Base-by-base conservation (phyloP, 2,113 vertebrate genomes). In the Cercopithecus mona region DNA sequence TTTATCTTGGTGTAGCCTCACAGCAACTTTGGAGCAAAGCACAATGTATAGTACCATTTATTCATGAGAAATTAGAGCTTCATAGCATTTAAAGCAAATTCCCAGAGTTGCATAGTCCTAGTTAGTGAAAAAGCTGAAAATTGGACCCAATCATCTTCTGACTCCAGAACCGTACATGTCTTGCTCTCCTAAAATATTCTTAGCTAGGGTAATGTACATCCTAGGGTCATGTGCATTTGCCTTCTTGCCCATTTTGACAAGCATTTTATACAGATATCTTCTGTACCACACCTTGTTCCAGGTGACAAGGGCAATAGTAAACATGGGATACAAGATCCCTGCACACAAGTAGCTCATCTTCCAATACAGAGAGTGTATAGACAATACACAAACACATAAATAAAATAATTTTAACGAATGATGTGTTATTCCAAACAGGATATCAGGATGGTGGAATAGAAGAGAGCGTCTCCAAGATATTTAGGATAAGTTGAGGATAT, bases 41-140 rank as follows among this genome's bases (percentile, higher is more conserved):
- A 35, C 2, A 13, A 8, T 0, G 0, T 6, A 3, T 14, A n/a
- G 8, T 3, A 0, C 22, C 16, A 18, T 10, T 30, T 1, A 6
- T 8, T 4, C 43, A 1, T 20, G 23, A 52, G 9, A 27, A 38
- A 18, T 23, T 14, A 17, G 70, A 59, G 25, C 48, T 35, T 8
- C 32, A 2, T 3, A 38, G 57, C 3, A 8, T 61, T 80, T 32
- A 52, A 64, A n/a, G 25, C 43, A 35, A 40, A 87, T 61, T 9
- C 52, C 43, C 43, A 38, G 22, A 9, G 5, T 4, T 72, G 25
- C 82, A 6, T 8, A 43, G 43, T 64, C 30, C 35, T 57, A 50
- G 32, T 25, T 7, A n/a, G 7, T 4, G 70, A 30, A 30, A 35
- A 16, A 59, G 27, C 5, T 90, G 73, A 40, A 35, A 38, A 5